Conservation (phyloP, 2,113 vertebrate genomes). For the Sorex fumeus region DNA sequence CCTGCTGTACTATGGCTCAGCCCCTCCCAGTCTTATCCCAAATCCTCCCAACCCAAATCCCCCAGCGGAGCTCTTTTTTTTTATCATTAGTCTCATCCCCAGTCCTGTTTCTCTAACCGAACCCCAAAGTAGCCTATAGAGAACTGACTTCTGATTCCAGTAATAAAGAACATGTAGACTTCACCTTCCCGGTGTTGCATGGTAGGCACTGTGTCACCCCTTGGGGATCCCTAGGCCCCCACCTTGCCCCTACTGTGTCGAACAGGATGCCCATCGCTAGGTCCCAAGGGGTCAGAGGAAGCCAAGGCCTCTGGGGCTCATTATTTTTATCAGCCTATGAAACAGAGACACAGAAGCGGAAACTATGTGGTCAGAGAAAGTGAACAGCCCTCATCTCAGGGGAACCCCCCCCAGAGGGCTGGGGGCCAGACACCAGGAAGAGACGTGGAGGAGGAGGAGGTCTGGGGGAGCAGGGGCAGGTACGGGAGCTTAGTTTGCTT, state of each 20-base stretch:
- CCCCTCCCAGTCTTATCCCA: background rate
- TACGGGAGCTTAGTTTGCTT: background rate
- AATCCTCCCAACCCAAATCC: background rate
- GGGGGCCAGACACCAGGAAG: slow-evolving; percentile 72
- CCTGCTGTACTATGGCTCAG: background rate
- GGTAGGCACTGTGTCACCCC: slow-evolving; percentile 67
- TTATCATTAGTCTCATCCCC: background rate
- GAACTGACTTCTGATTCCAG: background rate
- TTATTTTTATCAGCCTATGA: slow-evolving; percentile 85
- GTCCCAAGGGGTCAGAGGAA: slow-evolving; percentile 78
- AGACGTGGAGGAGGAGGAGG: background rate
- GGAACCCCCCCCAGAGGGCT: slow-evolving; percentile 79
- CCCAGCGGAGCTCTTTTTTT: background rate
- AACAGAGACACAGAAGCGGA: slow-evolving; percentile 80
- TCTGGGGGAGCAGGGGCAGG: background rate
- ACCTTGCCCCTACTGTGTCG: slow-evolving; percentile 33
- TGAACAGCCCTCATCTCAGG: slow-evolving; percentile 80
- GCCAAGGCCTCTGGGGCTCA: slow-evolving; percentile 80
- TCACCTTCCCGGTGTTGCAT: background rate
- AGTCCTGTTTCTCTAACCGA: slow-evolving; percentile 6
- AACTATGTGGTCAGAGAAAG: slow-evolving; percentile 85
- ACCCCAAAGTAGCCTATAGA: background rate
- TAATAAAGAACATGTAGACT: background rate
- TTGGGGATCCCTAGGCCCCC: slow-evolving; percentile 62
- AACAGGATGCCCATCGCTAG: slow-evolving; percentile 80